Evolutionary conservation across 92 coral and sea anemone species (phyloP), one percentile per base, ranked within the genome.

Genomic region (Phenganax marumi): DNA sequence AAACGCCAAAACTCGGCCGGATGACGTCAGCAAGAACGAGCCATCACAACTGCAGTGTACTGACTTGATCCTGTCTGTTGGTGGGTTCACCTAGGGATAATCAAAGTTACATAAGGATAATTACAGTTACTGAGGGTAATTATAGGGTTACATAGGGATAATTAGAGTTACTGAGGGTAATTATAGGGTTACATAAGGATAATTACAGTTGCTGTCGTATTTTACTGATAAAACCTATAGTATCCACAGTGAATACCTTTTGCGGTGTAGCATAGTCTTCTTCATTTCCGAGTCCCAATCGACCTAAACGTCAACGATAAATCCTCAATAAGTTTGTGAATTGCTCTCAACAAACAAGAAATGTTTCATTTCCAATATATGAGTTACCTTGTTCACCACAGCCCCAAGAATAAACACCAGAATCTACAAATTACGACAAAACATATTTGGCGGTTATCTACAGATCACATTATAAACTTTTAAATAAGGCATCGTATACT

Each of bases 321-420:
- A 16, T 8, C 65, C 10, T 73, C 61, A 73, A 51, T 12, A 3
- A 17, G 10, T 51, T 75, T 12, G 5, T 13, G 80, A 19, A 25
- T 18, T 11, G 17, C 7, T 25, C 9, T 25, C 49, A 10, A 43
- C 8, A 43, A 63, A 8, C 62, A 8, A 16, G 57, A 17, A 50
- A 51, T 22, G 24, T 22, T 68, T 3, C 16, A 21, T 7, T 33
- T 33, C 24, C 22, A 33, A 6, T 54, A 10, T 10, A 54, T 68
- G 21, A 49, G 52, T 10, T 62, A 92, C 98, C 98, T 63, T 92
- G 91, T 56, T 95, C 98, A 50, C 98, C 98, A 76, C 98, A 95
- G 12, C 98, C 98, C 98, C 98, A 95, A 6, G 97, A 92, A 50
- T 89, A 95, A 46, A 95, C 89, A 22, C 91, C 96, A 21, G 90